Conservation (phyloP, 2,113 vertebrate species). For the Ptilorrhoa leucosticta region DNA sequence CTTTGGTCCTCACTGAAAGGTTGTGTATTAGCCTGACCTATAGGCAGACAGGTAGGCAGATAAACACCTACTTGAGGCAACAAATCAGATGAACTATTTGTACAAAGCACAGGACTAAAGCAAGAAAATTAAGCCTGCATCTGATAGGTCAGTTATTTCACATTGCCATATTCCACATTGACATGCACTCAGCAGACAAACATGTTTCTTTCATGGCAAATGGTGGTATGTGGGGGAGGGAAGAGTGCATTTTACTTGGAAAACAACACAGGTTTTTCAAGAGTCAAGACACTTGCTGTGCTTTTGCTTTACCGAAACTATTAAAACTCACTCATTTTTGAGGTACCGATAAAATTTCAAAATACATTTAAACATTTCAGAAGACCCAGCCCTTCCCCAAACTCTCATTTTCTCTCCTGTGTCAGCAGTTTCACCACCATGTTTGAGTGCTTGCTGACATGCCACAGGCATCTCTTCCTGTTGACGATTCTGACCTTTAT, state of each 20-base stretch:
- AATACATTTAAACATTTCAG: not conserved
- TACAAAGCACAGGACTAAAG: not conserved
- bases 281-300: not conserved
- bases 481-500: constrained; percentile 80
- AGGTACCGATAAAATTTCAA: not conserved
- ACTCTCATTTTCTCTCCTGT: not conserved
- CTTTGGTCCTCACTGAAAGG: not conserved
- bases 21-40: not conserved
- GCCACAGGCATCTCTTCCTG: constrained; percentile 58
- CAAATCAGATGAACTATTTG: not conserved
- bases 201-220: rapidly evolving
- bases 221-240: rapidly evolving
- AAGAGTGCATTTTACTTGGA: not conserved
- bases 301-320: not conserved
- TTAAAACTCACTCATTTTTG: not conserved
- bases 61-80: not conserved
- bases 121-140: not conserved
- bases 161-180: not conserved
- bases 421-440: constrained; percentile 4
- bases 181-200: not conserved
- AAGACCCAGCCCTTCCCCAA: not conserved
- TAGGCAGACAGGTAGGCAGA: not conserved
- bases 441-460: constrained; percentile 42
- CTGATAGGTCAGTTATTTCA: not conserved
- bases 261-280: not conserved